A percentile compares a stretch with the other conserved stretches of the same genome.
Evolutionary conservation across 92 coral and sea anemone genomes (phyloP).

Genomic region (Phenganax subtilis): DNA sequence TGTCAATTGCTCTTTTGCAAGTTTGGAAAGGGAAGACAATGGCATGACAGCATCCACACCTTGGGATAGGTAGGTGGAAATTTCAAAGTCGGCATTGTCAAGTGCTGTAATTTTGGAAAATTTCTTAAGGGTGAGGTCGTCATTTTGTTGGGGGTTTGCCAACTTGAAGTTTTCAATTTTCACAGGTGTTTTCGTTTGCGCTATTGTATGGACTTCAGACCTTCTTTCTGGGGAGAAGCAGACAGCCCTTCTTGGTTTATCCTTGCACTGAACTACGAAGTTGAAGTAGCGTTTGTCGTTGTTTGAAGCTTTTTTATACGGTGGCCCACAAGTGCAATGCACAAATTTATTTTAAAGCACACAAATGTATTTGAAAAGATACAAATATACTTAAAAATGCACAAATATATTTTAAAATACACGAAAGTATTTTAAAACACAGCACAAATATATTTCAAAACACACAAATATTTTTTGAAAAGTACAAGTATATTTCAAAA

Average conservation of each 20-base stretch:
- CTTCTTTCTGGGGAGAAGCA: slow-evolving; percentile 35
- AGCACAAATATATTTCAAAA: neutral
- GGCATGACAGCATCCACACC: slow-evolving; percentile 4
- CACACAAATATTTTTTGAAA: neutral
- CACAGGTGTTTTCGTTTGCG: slow-evolving; percentile 26
- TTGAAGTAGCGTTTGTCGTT: slow-evolving; percentile 38
- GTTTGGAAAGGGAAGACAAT: slow-evolving; percentile 22
- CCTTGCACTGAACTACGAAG: slow-evolving; percentile 10
- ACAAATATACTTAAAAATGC: no score
- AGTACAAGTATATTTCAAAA: neutral
- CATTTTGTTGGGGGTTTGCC: neutral
- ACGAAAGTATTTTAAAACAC: no score
- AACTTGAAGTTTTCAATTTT: slow-evolving; percentile 15
- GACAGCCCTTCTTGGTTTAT: slow-evolving; percentile 34
- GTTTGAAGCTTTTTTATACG: slow-evolving; percentile 18
- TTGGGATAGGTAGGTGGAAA: neutral
- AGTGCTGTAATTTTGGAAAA: neutral
- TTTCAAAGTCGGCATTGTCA: neutral
- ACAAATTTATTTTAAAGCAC: neutral
- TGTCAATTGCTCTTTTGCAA: slow-evolving; percentile 22
- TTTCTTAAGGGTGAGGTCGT: neutral
- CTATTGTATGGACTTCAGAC: slow-evolving; percentile 24
- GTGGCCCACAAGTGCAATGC: neutral
- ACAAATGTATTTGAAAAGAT: neutral
- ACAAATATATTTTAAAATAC: no score